Evolutionary conservation across 2,113 vertebrate species (phyloP).

Genomic region (Perccottus glenii): DNA sequence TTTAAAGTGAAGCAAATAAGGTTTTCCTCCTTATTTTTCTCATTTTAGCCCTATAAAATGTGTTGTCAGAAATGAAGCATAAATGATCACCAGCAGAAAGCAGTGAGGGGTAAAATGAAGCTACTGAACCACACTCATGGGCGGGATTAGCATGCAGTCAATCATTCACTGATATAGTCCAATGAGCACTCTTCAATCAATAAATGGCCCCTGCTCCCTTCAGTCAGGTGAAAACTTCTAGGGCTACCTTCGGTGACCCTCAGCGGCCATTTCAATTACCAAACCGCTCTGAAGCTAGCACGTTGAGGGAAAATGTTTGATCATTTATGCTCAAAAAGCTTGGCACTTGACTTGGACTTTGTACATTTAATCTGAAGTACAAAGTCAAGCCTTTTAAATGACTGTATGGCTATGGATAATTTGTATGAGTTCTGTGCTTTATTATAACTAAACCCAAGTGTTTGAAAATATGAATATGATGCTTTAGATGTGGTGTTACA

Average conservation of each 20-base stretch:
- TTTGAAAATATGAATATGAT: too few relatives aligned
- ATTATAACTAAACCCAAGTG: too few relatives aligned
- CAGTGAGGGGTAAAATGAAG: constrained; percentile 72
- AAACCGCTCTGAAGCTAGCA: constrained; percentile 22
- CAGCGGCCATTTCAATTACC: constrained; percentile 34
- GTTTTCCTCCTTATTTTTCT: constrained; percentile 52
- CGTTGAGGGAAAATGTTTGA: constrained; percentile 27
- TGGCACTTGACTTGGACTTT: background rate
- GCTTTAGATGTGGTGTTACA: too few relatives aligned
- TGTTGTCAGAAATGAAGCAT: constrained; percentile 75
- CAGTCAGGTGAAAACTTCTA: constrained; percentile 66
- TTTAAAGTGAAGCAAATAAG: constrained; percentile 73
- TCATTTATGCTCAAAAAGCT: constrained; percentile 43
- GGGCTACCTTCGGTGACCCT: constrained; percentile 53
- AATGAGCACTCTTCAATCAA: constrained; percentile 71
- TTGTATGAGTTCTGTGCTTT: too few relatives aligned
- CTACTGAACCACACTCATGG: constrained; percentile 66
- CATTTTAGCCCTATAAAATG: constrained; percentile 61
- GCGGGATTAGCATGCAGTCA: constrained; percentile 73
- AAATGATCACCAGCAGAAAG: constrained; percentile 70
- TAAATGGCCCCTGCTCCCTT: constrained; percentile 52
- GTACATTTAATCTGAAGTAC: constrained; percentile 25
- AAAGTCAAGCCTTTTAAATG: background rate
- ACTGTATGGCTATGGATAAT: too few relatives aligned
- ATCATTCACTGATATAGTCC: constrained; percentile 74